phyloP scores from a whole-genome alignment of 2,113 vertebrate species.

The Microcebus jonahi region DNA sequence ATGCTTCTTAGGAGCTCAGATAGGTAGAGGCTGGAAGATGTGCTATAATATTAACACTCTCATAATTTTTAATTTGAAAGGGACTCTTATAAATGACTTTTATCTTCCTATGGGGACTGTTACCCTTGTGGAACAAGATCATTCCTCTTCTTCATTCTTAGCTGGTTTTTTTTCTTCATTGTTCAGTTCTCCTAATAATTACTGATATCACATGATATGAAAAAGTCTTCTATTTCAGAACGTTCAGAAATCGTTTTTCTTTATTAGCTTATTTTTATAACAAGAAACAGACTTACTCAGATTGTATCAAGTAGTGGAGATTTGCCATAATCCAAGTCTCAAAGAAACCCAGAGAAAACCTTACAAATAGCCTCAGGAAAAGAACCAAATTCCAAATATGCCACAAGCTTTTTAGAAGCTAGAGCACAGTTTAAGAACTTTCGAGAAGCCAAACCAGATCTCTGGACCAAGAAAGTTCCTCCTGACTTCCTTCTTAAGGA shows the following conservation, averaged over 20 bases:
- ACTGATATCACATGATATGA: neutral
- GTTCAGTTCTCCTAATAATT: neutral
- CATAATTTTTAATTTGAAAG: conserved; percentile 53
- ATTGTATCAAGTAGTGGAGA: neutral
- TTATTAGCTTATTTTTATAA: conserved; percentile 1
- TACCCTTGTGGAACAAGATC: neutral
- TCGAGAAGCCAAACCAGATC: neutral
- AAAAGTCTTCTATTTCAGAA: neutral
- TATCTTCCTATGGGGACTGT: neutral
- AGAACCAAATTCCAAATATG: neutral
- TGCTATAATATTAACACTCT: neutral
- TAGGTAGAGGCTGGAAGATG: neutral
- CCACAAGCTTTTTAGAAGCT: neutral
- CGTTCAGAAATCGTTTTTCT: neutral
- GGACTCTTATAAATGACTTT: conserved; percentile 34
- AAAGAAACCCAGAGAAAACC: neutral
- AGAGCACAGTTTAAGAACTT: neutral
- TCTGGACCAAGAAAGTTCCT: neutral
- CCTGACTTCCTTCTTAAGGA: neutral
- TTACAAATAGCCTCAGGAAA: neutral
- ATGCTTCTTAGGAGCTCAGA: neutral
- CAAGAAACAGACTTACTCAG: neutral
- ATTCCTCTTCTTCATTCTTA: neutral
- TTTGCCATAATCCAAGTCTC: neutral
- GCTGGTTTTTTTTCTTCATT: neutral